Conservation (phyloP, 2,797 vertebrate genomes). For the Typhlichthys subterraneus region DNA sequence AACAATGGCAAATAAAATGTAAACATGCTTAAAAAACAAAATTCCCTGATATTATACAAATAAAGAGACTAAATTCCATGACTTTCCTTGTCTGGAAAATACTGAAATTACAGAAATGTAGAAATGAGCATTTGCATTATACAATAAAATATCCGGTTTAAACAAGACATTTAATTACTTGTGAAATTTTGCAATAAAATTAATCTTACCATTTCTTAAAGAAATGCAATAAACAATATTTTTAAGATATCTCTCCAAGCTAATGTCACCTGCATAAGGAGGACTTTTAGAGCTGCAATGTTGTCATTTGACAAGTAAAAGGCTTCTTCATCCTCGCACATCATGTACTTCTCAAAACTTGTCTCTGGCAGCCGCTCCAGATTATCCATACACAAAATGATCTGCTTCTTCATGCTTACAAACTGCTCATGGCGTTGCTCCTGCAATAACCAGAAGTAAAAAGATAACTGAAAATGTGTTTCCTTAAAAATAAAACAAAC, state of each 20-base stretch:
- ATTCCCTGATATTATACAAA: too few relatives aligned
- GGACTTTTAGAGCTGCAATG: constrained; percentile 80
- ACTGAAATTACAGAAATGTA: too few relatives aligned
- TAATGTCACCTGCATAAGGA: constrained; percentile 68
- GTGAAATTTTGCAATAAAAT: neutral
- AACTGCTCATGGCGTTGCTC: constrained; percentile 82
- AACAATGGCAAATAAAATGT: too few relatives aligned
- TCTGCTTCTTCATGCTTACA: constrained; percentile 79
- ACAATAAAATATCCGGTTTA: too few relatives aligned
- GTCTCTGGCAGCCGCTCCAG: constrained; percentile 86
- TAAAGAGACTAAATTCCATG: too few relatives aligned
- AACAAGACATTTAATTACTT: too few relatives aligned
- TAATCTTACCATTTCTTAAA: neutral
- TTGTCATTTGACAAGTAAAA: constrained; percentile 91
- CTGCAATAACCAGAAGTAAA: constrained; percentile 61
- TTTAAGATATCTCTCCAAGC: neutral
- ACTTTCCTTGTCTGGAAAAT: too few relatives aligned
- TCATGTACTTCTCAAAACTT: constrained; percentile 89
- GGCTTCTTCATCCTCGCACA: constrained; percentile 87
- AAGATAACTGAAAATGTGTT: too few relatives aligned
- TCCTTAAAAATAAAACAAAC: neutral
- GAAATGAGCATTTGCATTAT: too few relatives aligned
- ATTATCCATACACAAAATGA: constrained; percentile 86
- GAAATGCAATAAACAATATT: neutral
- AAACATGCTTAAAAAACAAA: too few relatives aligned